Evolutionary conservation across 2,113 vertebrate genomes (phyloP), one percentile per base, ranked within the genome.

Genomic region (Pseudopodoces humilis): DNA sequence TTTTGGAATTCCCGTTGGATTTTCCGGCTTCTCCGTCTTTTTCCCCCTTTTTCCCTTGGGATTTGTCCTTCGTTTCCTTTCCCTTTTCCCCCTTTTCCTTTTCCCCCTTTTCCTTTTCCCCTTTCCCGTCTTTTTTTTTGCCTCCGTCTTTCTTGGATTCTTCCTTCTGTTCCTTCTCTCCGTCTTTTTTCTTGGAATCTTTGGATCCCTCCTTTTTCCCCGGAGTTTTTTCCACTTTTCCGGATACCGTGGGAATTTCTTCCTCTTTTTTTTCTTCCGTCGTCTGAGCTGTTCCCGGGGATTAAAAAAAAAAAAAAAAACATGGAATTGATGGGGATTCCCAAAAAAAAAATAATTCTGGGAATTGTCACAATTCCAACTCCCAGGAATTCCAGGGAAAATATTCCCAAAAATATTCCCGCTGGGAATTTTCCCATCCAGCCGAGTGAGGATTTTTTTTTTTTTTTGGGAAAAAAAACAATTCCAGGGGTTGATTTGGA

Each of bases 241-340:
- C 91, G 1, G 96, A 95, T 1, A 96, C 92, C 0, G 94, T 93
- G 16, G 97, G 87, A 43, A 98, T 46, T 13, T 97, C 97, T 43
- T 91, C 86, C 52, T 88, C 93, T 64, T 95, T 91, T 83, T 95
- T 95, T 59, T 92, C 50, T 82, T 92, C 68, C 9, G 64, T 9
- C 2, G 0, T 46, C 21, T 75, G 86, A 62, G 90, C 96, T 96
- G 93, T 60, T 63, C 9, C 27, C 21, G 31, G 74, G 37, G 43
- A 30, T 1, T 67, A 89, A 11, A 56, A 71, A 52, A 81, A 88
- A 82, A 67, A 50, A 84, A 82, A 49, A 84, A 82, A 77, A n/a
- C 8, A 39, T 8, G 13, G 68, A 19, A 43, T 90, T 87, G 76
- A 49, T 3, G 43, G 6, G 39, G 15, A 43, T 24, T 37, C 37